Percentiles rank a stretch among this genome's conserved stretches.
phyloP scores from a whole-genome alignment of 2,797 vertebrate species.

The Sus cebifrons region DNA sequence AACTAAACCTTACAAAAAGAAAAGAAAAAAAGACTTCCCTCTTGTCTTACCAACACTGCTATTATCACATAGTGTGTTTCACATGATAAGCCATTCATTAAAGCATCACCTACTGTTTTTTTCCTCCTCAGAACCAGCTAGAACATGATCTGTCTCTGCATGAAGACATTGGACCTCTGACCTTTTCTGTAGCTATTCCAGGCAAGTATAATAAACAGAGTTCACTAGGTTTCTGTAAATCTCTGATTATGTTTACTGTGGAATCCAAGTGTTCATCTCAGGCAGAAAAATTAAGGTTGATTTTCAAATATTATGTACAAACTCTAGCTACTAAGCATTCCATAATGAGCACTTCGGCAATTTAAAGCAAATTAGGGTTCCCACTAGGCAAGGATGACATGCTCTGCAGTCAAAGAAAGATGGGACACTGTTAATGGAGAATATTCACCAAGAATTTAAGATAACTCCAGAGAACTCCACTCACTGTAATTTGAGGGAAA shows the following conservation, averaged over 20 bases:
- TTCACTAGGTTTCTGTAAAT: conserved; percentile 92
- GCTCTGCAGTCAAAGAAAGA: conserved; percentile 87
- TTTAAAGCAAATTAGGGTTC: conserved; percentile 91
- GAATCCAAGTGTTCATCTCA: conserved; percentile 92
- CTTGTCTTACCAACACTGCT: conserved; percentile 90
- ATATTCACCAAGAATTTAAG: conserved; percentile 84
- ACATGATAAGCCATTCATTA: conserved; percentile 95
- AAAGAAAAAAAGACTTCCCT: conserved; percentile 78
- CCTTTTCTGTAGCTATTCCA: conserved; percentile 92
- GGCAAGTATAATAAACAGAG: conserved; percentile 93
- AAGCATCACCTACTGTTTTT: conserved; percentile 93
- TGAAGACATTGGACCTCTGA: conserved; percentile 92
- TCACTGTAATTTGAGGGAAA: conserved; percentile 76
- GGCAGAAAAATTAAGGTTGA: conserved; percentile 91
- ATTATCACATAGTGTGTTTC: conserved; percentile 93
- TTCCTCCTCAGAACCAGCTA: conserved; percentile 92
- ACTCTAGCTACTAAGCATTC: conserved; percentile 91
- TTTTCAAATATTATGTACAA: conserved; percentile 92
- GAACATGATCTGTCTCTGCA: conserved; percentile 93
- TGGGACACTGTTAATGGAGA: conserved; percentile 87
- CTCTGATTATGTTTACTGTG: conserved; percentile 93
- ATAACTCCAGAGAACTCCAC: conserved; percentile 84
- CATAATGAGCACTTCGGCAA: conserved; percentile 91
- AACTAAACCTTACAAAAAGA: conserved; percentile 85
- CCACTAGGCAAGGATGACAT: conserved; percentile 89